Base-by-base conservation (phyloP, 2,113 vertebrate species). In the Cephalopholis sonnerati region DNA sequence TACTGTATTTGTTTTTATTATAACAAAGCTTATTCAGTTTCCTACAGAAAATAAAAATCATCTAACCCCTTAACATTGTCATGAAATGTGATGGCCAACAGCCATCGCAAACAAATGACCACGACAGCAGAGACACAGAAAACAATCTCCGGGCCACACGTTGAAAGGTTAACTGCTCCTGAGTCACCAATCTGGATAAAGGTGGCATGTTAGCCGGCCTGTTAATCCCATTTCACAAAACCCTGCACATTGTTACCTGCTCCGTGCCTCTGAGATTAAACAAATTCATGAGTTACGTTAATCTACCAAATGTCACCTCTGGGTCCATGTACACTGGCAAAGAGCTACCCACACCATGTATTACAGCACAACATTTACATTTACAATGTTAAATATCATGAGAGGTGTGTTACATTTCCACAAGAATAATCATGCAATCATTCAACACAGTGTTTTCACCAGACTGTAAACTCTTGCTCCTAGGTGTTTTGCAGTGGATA, bases 151-250 rank as follows among this genome's bases (percentile, higher is more conserved):
- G 51, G 57, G 53, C n/a, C 13, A n/a, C 17, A 57, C 11, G 2
- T 5, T 59, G 48, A 50, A 46, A 10, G 18, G 44, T 55, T 78
- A n/a, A 11, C 44, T 53, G 54, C 25, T 76, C 24, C 48, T 48
- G 44, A 87, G 8, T 77, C 68, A 74, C 50, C 78, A 55, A 63
- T 58, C 61, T 73, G 64, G 76, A 88, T 77, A 71, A 81, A 66
- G 76, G 51, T 90, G 65, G 48, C 63, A 77, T 16, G 82, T 70
- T 73, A 67, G 61, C 74, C 63, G 62, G 15, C 51, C 58, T 41
- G 67, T 5, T 91, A 83, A 91, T 87, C 79, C 64, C 68, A 64
- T 87, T 83, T 59, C 57, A 78, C 77, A 89, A n/a, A 79, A 81
- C 65, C 55, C 63, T 72, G 65, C 4, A 18, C 82, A 70, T 72